Evolutionary conservation across 1,140 invertebrate species (phyloP).

Genomic region (Saxidomus purpurata): DNA sequence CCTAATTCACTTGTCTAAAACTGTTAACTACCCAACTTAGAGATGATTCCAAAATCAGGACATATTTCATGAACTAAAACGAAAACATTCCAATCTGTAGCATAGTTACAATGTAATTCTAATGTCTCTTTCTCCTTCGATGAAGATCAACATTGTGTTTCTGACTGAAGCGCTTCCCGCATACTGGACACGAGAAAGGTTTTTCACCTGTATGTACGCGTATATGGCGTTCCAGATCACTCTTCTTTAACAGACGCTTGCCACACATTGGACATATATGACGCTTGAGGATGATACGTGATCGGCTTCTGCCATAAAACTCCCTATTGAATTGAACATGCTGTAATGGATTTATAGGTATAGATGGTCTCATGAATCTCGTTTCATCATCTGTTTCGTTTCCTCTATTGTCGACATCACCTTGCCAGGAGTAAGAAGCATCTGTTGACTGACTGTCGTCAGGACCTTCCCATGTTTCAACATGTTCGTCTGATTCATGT

Average conservation of each 20-base stretch:
- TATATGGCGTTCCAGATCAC: constrained; percentile 46
- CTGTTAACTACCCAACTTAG: too few species aligned
- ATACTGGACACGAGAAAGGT: constrained; percentile 28
- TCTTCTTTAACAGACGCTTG: constrained; percentile 51
- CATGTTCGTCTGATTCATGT: not conserved
- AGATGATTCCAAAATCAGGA: too few species aligned
- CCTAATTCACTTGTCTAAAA: too few species aligned
- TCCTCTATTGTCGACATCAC: not conserved
- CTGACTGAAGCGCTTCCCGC: constrained; percentile 17
- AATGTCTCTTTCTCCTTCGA: not conserved
- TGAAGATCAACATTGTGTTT: constrained; percentile 28
- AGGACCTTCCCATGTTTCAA: not conserved
- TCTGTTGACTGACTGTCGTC: not conserved
- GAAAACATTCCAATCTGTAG: too few species aligned
- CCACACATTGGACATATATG: constrained; percentile 52
- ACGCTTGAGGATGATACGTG: constrained; percentile 42
- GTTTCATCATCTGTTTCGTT: not conserved
- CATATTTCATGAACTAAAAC: too few species aligned
- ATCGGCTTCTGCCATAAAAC: constrained; percentile 51
- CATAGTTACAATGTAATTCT: too few species aligned
- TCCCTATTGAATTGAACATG: constrained; percentile 57
- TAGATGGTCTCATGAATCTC: constrained; percentile 2
- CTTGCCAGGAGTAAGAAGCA: not conserved
- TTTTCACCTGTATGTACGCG: constrained; percentile 40
- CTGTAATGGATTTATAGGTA: constrained; percentile 52